Evolutionary conservation across 2,888 invertebrate genomes (phyloP).

Genomic region (Oegoconia quadripuncta): DNA sequence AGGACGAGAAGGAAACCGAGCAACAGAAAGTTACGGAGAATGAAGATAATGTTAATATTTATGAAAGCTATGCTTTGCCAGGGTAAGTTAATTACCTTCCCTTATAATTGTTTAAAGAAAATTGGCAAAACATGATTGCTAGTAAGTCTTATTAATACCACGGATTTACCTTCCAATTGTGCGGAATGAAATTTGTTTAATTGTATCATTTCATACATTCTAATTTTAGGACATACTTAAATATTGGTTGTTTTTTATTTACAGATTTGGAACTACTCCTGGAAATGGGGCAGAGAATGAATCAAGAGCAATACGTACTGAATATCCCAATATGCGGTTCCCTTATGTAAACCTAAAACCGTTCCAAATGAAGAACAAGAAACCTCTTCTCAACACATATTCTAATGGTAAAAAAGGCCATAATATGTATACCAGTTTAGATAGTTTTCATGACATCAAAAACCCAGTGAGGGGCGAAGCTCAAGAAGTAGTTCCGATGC

Average conservation of each 20-base stretch:
- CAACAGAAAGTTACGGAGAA: constrained; percentile 18
- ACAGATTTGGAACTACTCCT: constrained; percentile 59
- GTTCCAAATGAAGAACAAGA: constrained; percentile 61
- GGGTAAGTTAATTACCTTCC: constrained; percentile 42
- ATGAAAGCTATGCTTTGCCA: constrained; percentile 63
- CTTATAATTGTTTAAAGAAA: too few relatives aligned
- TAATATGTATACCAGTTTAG: constrained; percentile 55
- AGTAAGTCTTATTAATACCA: neutral
- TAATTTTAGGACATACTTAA: neutral
- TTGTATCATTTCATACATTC: neutral
- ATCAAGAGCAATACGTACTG: constrained; percentile 67
- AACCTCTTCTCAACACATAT: constrained; percentile 32
- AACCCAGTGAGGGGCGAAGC: constrained; percentile 67
- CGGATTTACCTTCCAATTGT: neutral
- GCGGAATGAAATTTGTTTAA: neutral
- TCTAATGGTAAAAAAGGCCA: constrained; percentile 48
- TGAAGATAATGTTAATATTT: constrained; percentile 27
- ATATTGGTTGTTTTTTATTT: constrained; percentile 24
- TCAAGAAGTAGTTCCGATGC: constrained; percentile 43
- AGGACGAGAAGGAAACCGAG: constrained; percentile 12
- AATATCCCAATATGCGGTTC: constrained; percentile 59
- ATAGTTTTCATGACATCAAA: constrained; percentile 54
- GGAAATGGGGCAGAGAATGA: constrained; percentile 68
- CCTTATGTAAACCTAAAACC: constrained; percentile 69
- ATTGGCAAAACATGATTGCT: too few relatives aligned